Conservation (phyloP, 2,888 invertebrate genomes). For the Nipponacmea schrenckii region DNA sequence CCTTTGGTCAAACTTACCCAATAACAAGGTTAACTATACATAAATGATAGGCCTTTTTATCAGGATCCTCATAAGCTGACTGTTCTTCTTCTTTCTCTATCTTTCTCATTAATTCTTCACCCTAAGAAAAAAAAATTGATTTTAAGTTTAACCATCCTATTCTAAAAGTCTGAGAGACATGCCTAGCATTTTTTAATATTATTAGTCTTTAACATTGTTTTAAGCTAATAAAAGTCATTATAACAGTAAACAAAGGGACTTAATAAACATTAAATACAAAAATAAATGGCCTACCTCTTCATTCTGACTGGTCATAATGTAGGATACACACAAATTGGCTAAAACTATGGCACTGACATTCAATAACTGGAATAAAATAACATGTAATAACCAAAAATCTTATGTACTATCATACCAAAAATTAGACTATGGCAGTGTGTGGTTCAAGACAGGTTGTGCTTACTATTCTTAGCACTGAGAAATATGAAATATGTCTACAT, state of each 20-base stretch:
- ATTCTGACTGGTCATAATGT: conserved; percentile 98
- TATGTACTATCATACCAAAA: not conserved
- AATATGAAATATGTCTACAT: too few species aligned
- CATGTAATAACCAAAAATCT: not conserved
- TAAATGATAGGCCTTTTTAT: conserved; percentile 92
- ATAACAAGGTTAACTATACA: conserved; percentile 99
- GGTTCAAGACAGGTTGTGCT: too few species aligned
- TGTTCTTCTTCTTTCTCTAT: conserved; percentile 98
- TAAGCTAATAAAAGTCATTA: too few species aligned
- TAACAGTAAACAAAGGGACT: too few species aligned
- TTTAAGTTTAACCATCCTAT: not conserved
- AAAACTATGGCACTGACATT: conserved; percentile 96
- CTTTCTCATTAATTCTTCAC: conserved; percentile 97
- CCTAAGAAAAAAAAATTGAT: conserved; percentile 67
- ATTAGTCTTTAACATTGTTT: too few species aligned
- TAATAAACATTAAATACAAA: too few species aligned
- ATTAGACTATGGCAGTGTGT: not conserved
- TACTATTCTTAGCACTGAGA: too few species aligned
- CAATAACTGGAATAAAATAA: conserved; percentile 76
- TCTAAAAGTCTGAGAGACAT: too few species aligned
- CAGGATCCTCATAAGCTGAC: conserved; percentile 89
- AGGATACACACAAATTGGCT: conserved; percentile 97
- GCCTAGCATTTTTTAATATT: too few species aligned
- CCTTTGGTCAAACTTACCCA: conserved; percentile 73
- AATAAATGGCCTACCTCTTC: conserved; percentile 76